phyloP scores from a whole-genome alignment of 2,113 vertebrate species.

The Marcusenius ussheri region DNA sequence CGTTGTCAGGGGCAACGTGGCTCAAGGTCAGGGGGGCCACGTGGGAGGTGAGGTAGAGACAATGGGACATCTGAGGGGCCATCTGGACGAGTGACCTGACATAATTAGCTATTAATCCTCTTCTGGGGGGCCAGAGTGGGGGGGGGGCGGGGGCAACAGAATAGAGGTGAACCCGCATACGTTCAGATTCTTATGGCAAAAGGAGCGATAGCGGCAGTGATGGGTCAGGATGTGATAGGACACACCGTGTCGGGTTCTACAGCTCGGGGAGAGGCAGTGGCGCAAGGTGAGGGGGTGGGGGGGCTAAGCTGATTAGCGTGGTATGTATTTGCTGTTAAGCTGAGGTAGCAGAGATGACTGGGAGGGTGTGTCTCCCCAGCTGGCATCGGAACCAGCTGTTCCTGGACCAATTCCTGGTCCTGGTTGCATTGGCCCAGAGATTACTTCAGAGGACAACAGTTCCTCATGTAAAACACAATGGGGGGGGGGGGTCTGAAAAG shows the following conservation, averaged over 20 bases:
- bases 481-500: conserved; percentile 60
- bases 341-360: conserved; percentile 60
- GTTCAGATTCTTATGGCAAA: conserved; percentile 71
- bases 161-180: conserved; percentile 70
- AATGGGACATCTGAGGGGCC: conserved; percentile 90
- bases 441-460: conserved; percentile 59
- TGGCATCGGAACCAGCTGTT: conserved; percentile 58
- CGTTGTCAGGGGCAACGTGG: conserved; percentile 86
- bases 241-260: no score
- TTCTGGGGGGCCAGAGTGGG: conserved; percentile 71
- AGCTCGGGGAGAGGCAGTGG: conserved; percentile 6
- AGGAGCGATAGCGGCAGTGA: conserved; percentile 56
- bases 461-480: conserved; percentile 51
- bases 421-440: conserved; percentile 66
- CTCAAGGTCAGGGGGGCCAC: conserved; percentile 89
- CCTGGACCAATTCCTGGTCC: conserved; percentile 39
- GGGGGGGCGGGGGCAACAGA: not conserved
- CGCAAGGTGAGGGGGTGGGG: conserved; percentile 44
- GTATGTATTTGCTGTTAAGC: conserved; percentile 79
- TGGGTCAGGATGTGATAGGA: conserved; percentile 63
- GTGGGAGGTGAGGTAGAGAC: conserved; percentile 82
- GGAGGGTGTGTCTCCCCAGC: conserved; percentile 57
- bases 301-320: conserved; percentile 88
- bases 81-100: conserved; percentile 99
- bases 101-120: conserved; percentile 98